phyloP scores from a whole-genome alignment of 2,888 invertebrate species.

The Microctonus aethiopoides region DNA sequence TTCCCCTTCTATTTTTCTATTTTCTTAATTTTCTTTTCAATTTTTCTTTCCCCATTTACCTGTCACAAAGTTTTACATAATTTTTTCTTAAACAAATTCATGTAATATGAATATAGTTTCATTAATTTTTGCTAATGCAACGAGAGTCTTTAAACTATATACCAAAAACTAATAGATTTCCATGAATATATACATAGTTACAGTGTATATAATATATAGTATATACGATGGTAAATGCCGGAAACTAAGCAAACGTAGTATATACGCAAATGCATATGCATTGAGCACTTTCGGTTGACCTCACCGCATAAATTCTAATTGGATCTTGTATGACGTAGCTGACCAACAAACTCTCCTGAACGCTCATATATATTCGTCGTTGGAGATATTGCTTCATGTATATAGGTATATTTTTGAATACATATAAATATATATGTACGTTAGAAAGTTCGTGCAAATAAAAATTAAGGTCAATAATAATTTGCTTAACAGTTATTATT shows the following conservation, averaged over 20 bases:
- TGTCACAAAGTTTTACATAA: too few species aligned
- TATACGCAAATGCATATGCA: conserved; percentile 37
- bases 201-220: not conserved
- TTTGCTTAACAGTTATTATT: not conserved
- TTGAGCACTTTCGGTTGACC: conserved; percentile 31
- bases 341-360: not conserved
- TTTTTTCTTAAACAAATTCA: not conserved
- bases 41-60: not conserved
- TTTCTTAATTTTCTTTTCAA: not conserved
- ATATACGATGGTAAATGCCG: conserved; percentile 3
- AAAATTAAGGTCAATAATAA: not conserved
- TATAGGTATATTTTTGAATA: not conserved
- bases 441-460: not conserved
- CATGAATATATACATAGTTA: not conserved
- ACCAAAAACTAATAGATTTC: not conserved
- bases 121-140: not conserved
- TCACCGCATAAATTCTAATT: conserved; percentile 28
- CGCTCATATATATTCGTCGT: conserved; percentile 3
- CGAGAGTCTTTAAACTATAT: not conserved
- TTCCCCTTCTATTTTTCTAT: not conserved
- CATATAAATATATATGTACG: not conserved
- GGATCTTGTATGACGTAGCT: conserved; percentile 7
- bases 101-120: not conserved
- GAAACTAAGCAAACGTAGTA: conserved; percentile 36
- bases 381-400: not conserved